Percentiles rank a stretch among this genome's conserved stretches.
These are phyloP conservation scores for Chondrosia reniformis DNA, from an alignment of 37 sponge, comb jelly and placozoan genomes.

Conservation along the genomic window DNA sequence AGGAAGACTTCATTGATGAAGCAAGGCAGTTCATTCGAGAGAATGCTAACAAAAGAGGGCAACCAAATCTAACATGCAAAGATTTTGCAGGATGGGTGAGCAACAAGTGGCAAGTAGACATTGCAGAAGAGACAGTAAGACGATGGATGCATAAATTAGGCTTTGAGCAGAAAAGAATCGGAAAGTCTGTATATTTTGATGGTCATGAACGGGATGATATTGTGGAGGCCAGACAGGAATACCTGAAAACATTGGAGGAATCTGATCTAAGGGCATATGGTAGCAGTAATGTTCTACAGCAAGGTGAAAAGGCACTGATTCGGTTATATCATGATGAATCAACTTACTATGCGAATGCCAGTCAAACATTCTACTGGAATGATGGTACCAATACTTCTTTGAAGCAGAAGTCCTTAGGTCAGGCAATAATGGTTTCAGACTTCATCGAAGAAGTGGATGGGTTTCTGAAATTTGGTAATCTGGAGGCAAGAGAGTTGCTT, in stretches of 20 bases:
- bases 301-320: background rate
- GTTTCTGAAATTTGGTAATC: background rate
- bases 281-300: background rate
- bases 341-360: constrained; percentile 5
- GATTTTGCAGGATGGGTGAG: constrained; percentile 14
- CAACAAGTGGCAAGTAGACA: background rate
- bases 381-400: background rate
- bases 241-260: background rate
- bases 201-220: constrained; percentile 5
- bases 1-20: background rate
- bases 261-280: background rate
- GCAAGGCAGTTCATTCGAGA: background rate
- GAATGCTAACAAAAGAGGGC: background rate
- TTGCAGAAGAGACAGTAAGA: background rate
- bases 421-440: background rate
- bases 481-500: background rate
- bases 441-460: background rate
- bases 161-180: constrained; percentile 1
- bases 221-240: background rate
- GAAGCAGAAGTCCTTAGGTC: background rate
- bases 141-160: constrained; percentile 4
- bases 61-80: constrained; percentile 2
- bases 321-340: constrained; percentile 5
- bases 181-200: constrained; percentile 6
- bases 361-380: background rate